Evolutionary conservation across 2,888 invertebrate genomes (phyloP), one percentile per base, ranked within the genome.

Genomic region (Rhagonycha fulva): DNA sequence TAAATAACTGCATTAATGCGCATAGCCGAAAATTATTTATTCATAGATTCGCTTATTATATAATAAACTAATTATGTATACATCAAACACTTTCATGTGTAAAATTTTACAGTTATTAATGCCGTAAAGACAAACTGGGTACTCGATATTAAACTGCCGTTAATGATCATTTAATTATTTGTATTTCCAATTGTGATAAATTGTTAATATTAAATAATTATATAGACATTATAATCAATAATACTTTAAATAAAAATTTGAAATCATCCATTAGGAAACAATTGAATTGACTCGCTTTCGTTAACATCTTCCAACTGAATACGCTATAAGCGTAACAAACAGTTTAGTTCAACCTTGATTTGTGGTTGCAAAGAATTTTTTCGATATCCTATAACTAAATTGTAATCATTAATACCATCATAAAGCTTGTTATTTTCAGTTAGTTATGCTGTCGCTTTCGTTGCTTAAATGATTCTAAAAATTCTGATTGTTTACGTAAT

Each of bases 21-120:
- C 47, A 47, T n/a, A n/a, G 47, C 47, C 47, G 7, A 47, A 47
- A 47, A 47, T n/a, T n/a, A 47, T 47, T 2, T 47, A 47, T 47
- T 47, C n/a, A 47, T n/a, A 47, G 47, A 47, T 47, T 47, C 47
- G n/a, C n/a, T n/a, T 47, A 47, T 47, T 47, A 47, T 47, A n/a
- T n/a, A n/a, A 32, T 32, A n/a, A 47, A n/a, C n/a, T 63, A 12
- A 23, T 19, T 19, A 63, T 19, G 14, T 2, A 63, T 23, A 24
- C 28, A 69, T 19, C 47, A 10, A 69, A 68, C 72, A 75, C 72
- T 68, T 71, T 60, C 62, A 69, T 72, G 72, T 72, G 75, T 70
- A 28, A 69, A 75, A 30, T 63, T 75, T 60, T 72, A 75, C 75
- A 75, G 75, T 75, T 75, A 75, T 28, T 26, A 69, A 32, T 68